Conservation (phyloP, 2,113 vertebrate species). For the Pionites leucogaster region DNA sequence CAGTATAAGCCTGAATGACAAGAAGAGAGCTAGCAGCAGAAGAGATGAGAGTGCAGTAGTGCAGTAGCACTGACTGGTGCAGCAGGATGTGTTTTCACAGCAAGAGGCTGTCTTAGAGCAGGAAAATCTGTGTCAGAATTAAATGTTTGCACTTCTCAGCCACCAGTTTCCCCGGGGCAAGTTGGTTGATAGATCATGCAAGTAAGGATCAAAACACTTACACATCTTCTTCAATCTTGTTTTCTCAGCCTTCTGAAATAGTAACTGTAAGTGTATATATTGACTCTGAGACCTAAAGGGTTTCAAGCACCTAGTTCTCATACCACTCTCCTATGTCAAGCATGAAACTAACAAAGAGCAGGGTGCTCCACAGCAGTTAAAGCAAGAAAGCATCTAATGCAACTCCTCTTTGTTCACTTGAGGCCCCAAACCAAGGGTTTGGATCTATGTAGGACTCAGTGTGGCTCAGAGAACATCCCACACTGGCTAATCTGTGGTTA, state of each 20-base stretch:
- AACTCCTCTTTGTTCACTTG: not conserved
- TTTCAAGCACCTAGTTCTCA: not conserved
- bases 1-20: not conserved
- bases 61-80: not conserved
- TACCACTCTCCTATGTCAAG: not conserved
- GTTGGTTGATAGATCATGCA: not conserved
- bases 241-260: not conserved
- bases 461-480: not conserved
- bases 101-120: not conserved
- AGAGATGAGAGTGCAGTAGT: not conserved
- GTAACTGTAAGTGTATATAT: not conserved
- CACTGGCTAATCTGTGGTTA: not conserved
- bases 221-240: not conserved
- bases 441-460: not conserved
- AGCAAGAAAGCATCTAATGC: not conserved
- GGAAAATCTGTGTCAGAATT: not conserved
- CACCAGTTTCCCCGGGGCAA: not conserved
- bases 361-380: not conserved
- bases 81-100: not conserved
- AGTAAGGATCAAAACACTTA: conserved; percentile 1
- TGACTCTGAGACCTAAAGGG: not conserved
- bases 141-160: not conserved
- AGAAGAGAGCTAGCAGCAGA: not conserved
- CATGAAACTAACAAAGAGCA: not conserved
- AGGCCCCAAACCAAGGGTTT: not conserved